Percentiles rank a stretch among this genome's conserved stretches.
Evolutionary conservation across 1,140 invertebrate species (phyloP).

Genomic region (Adelges cooleyi): DNA sequence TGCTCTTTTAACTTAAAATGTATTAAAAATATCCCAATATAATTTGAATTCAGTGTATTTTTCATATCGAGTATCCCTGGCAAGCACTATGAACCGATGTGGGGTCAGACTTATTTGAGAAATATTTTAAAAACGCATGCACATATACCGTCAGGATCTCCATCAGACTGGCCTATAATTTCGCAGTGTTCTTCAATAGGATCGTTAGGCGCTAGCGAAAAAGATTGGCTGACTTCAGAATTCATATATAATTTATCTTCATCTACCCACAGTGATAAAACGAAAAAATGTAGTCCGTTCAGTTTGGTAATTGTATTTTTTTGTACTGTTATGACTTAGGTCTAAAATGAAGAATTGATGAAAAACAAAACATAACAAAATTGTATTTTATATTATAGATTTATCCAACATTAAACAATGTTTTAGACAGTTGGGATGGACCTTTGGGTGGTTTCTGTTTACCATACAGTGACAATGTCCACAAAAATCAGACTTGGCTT

Average conservation of each 20-base stretch:
- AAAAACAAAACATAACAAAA: no score
- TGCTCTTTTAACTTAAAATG: no score
- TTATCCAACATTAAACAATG: conserved; percentile 68
- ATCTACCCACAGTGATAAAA: background rate
- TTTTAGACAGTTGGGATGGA: conserved; percentile 70
- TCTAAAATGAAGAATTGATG: no score
- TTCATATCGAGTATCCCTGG: conserved; percentile 77
- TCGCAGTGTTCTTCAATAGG: conserved; percentile 88
- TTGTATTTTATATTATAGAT: no score
- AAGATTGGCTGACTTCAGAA: conserved; percentile 46
- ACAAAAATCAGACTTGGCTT: conserved; percentile 79
- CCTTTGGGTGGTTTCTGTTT: conserved; percentile 72
- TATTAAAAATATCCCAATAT: no score
- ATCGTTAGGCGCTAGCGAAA: conserved; percentile 56
- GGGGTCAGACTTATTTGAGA: conserved; percentile 61
- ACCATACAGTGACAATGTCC: conserved; percentile 67
- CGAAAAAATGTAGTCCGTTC: background rate
- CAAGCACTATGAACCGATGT: conserved; percentile 49
- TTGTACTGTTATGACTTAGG: no score
- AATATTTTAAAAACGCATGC: conserved; percentile 53
- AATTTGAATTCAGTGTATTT: conserved; percentile 52
- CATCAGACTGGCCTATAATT: conserved; percentile 54
- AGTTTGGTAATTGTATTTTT: background rate
- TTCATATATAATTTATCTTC: conserved; percentile 3
- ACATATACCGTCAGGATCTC: conserved; percentile 44